Evolutionary conservation across 2,888 invertebrate species (phyloP).

Genomic region (Ormyrus pomaceus): DNA sequence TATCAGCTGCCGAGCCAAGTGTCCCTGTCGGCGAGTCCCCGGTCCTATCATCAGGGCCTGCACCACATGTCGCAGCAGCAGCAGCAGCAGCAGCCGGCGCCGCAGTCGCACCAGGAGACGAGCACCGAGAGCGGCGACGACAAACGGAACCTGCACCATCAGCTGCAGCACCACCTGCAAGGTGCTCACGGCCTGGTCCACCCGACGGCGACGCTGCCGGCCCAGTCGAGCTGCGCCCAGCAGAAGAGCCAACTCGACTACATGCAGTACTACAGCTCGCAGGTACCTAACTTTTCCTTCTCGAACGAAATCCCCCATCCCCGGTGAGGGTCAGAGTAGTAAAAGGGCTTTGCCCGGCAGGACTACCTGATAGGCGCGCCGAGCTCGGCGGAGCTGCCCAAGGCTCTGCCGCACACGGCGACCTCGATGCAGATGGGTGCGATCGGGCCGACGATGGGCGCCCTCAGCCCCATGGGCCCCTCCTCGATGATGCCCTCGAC

Average conservation of each 20-base stretch:
- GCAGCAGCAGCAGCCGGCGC: conserved; percentile 61
- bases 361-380: conserved; percentile 73
- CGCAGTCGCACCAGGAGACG: conserved; percentile 62
- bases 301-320: too few relatives aligned
- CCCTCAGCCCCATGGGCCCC: conserved; percentile 73
- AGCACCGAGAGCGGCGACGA: conserved; percentile 71
- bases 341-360: conserved; percentile 61
- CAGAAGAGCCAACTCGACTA: conserved; percentile 74
- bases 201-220: conserved; percentile 71
- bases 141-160: conserved; percentile 73
- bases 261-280: conserved; percentile 74
- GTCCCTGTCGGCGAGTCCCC: conserved; percentile 69
- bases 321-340: too few relatives aligned
- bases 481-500: conserved; percentile 71
- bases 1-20: conserved; percentile 72
- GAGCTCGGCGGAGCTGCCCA: conserved; percentile 72
- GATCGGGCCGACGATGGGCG: conserved; percentile 73
- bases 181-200: conserved; percentile 70
- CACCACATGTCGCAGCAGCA: conserved; percentile 69
- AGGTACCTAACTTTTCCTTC: conserved; percentile 61
- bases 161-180: conserved; percentile 70
- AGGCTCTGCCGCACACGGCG: conserved; percentile 72
- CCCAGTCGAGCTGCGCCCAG: conserved; percentile 72
- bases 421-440: conserved; percentile 75
- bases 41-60: conserved; percentile 72